Conservation (phyloP, 2,113 vertebrate genomes). For the Burhinus bistriatus region DNA sequence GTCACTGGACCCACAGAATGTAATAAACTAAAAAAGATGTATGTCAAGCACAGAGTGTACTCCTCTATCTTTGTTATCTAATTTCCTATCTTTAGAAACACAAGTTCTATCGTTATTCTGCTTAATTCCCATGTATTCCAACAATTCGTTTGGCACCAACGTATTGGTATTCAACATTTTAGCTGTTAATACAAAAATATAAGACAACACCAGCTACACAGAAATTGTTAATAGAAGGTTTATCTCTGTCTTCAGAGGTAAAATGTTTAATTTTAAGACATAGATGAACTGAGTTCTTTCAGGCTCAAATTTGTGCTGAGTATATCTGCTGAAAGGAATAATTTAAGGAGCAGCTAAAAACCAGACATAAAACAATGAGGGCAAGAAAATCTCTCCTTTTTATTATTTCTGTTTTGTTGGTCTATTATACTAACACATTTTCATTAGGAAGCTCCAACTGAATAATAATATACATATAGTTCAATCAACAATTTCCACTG, state of each 20-base stretch:
- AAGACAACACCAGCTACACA: background rate
- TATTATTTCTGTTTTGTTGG: background rate
- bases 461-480: background rate
- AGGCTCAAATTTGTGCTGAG: background rate
- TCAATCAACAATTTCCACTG: background rate
- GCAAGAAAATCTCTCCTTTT: background rate
- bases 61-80: background rate
- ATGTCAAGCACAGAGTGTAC: background rate
- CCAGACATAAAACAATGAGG: background rate
- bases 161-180: background rate
- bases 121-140: background rate
- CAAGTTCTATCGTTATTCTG: background rate
- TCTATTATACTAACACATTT: background rate
- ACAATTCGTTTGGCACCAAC: background rate
- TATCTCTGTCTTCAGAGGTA: background rate
- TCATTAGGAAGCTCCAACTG: background rate
- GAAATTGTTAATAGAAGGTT: background rate
- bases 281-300: background rate
- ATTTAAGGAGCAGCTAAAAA: background rate
- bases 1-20: too few relatives aligned
- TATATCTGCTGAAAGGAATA: background rate
- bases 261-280: background rate
- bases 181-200: background rate
- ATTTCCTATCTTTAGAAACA: background rate
- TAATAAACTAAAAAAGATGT: background rate